Conservation (phyloP, 2,113 vertebrate species). For the Mugil cephalus region DNA sequence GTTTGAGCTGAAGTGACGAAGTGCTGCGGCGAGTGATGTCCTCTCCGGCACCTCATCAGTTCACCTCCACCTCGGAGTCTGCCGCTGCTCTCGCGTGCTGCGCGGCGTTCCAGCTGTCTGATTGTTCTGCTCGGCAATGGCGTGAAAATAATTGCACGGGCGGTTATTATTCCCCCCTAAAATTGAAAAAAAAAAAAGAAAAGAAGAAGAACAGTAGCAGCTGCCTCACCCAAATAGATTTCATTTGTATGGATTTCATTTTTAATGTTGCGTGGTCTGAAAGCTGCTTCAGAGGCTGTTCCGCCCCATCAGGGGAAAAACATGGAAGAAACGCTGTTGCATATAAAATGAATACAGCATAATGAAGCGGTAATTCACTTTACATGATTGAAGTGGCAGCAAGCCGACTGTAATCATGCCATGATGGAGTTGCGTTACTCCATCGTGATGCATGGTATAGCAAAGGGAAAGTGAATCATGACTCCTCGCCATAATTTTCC, state of each 20-base stretch:
- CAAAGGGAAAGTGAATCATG: constrained; percentile 48
- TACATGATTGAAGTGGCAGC: constrained; percentile 55
- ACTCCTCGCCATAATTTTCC: constrained; percentile 44
- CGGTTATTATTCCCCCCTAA: not conserved
- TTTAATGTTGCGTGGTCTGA: constrained; percentile 31
- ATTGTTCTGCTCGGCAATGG: constrained; percentile 24
- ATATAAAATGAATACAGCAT: constrained; percentile 39
- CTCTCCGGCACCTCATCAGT: constrained; percentile 37
- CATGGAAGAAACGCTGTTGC: constrained; percentile 31
- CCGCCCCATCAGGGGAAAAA: constrained; percentile 43
- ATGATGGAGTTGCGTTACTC: constrained; percentile 53
- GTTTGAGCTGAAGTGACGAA: constrained; percentile 49
- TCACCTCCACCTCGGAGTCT: constrained; percentile 17
- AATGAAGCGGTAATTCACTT: constrained; percentile 65
- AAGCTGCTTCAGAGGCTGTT: constrained; percentile 35
- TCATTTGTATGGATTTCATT: constrained; percentile 49
- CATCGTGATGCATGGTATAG: constrained; percentile 44
- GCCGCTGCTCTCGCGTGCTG: constrained; percentile 7
- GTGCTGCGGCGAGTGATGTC: constrained; percentile 29
- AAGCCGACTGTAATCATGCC: constrained; percentile 42
- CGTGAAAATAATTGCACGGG: constrained; percentile 12
- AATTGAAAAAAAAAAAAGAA: constrained; percentile 23
- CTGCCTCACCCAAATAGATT: constrained; percentile 29
- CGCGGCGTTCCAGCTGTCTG: constrained; percentile 10
- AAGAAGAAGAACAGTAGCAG: not conserved